A percentile compares a stretch with the other conserved stretches of the same genome.
phyloP scores from a whole-genome alignment of 2,888 invertebrate species.

The Julus scandinavius region DNA sequence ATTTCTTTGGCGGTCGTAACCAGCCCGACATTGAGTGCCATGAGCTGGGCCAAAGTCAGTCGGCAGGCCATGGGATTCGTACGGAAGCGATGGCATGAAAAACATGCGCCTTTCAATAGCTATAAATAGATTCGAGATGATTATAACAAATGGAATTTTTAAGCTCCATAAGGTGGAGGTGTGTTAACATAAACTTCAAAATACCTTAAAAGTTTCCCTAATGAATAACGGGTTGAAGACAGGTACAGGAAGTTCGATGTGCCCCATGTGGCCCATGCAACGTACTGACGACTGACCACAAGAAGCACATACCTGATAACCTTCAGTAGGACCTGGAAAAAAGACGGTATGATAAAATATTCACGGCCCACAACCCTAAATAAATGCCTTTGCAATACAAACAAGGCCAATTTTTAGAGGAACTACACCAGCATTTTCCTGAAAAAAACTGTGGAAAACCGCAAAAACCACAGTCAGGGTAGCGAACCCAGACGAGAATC shows the following conservation, averaged over 20 bases:
- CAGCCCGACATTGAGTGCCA: conserved; percentile 79
- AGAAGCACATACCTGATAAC: conserved; percentile 79
- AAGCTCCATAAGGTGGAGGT: background rate
- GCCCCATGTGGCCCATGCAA: conserved; percentile 95
- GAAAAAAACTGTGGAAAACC: too few species aligned
- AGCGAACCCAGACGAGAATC: too few species aligned
- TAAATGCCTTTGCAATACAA: too few species aligned
- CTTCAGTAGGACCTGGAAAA: conserved; percentile 68
- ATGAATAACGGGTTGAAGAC: conserved; percentile 92
- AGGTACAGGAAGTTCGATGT: conserved; percentile 88
- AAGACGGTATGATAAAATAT: too few species aligned
- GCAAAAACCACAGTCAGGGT: too few species aligned
- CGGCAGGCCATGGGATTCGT: conserved; percentile 59
- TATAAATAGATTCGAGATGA: conserved; percentile 59
- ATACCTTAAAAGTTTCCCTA: conserved; percentile 76
- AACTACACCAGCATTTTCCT: too few species aligned
- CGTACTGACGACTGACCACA: conserved; percentile 75
- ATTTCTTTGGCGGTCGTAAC: conserved; percentile 77
- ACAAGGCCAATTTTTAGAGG: too few species aligned
- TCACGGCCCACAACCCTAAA: too few species aligned
- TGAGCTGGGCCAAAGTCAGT: conserved; percentile 76
- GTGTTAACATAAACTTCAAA: background rate
- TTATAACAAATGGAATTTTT: background rate
- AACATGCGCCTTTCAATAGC: conserved; percentile 68
- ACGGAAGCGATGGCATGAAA: conserved; percentile 66